A percentile compares a stretch with the other conserved stretches of the same genome.
Evolutionary conservation across 2,797 vertebrate species (phyloP).

Genomic region (Pseudotriccus pelzelni): DNA sequence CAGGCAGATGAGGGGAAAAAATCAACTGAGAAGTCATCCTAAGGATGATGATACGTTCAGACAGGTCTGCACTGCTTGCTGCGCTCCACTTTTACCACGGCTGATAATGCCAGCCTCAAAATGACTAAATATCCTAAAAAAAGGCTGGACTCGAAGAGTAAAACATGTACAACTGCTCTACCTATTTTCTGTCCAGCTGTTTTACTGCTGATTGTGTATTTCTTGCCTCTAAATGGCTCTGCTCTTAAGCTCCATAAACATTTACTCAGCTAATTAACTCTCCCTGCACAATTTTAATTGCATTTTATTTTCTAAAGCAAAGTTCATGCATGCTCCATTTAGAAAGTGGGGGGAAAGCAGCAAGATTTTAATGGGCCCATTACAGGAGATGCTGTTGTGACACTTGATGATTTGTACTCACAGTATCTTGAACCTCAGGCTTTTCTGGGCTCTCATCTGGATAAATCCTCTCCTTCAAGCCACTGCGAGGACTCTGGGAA

Average conservation of each 20-base stretch:
- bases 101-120: background rate
- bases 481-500: constrained; percentile 76
- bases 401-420: constrained; percentile 58
- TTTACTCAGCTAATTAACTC: constrained; percentile 32
- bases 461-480: constrained; percentile 73
- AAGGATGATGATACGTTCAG: background rate
- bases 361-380: background rate
- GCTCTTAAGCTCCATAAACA: constrained; percentile 23
- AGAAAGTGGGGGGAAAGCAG: background rate
- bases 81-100: background rate
- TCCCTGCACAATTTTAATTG: background rate
- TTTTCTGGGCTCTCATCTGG: constrained; percentile 79
- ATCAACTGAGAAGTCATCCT: background rate
- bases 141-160: background rate
- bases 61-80: background rate
- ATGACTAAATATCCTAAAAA: background rate
- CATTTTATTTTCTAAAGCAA: constrained; percentile 41
- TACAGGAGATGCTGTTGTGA: background rate
- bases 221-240: background rate
- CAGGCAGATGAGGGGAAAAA: background rate
- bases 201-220: constrained; percentile 5
- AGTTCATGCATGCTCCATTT: background rate
- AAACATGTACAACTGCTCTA: background rate
- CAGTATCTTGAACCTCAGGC: constrained; percentile 74
- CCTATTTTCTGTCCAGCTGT: background rate